Evolutionary conservation across 2,113 vertebrate genomes (phyloP).

Genomic region (Cercopithecus mona): DNA sequence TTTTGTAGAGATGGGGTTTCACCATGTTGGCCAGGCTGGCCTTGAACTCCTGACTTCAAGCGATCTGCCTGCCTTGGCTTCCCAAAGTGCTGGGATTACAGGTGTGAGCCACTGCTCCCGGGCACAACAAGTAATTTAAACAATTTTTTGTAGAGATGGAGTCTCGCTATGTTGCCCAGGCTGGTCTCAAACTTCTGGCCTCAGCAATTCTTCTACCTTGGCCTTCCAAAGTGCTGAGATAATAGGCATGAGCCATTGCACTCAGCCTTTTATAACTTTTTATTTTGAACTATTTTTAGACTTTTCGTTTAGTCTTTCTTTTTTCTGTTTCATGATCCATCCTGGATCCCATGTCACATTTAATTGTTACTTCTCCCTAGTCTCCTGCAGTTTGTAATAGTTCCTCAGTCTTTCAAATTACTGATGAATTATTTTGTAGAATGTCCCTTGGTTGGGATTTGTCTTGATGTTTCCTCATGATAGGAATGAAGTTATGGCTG

Average conservation of each 20-base stretch:
- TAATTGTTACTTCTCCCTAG: neutral
- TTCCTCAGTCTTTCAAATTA: neutral
- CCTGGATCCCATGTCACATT: neutral
- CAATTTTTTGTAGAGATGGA: neutral
- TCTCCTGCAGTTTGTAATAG: neutral
- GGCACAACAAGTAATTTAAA: neutral
- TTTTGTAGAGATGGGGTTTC: neutral
- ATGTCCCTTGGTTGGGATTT: neutral
- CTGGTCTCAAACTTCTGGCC: neutral
- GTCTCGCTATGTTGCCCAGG: neutral
- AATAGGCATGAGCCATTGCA: neutral
- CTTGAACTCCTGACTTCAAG: neutral
- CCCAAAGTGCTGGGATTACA: neutral
- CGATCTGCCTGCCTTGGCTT: neutral
- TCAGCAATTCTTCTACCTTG: neutral
- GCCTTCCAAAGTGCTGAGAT: neutral
- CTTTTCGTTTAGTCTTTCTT: neutral
- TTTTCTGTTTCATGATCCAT: neutral
- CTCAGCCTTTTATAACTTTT: neutral
- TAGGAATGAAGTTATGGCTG: neutral
- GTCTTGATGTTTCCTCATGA: slow-evolving; percentile 5
- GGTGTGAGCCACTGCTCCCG: too few species aligned
- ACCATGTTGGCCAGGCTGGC: neutral
- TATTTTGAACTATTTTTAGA: slow-evolving; percentile 42
- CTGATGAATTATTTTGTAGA: neutral